These are phyloP conservation scores for Slavum lentiscoides DNA, from an alignment of 2,888 invertebrate genomes.

Conservation along the genomic window DNA sequence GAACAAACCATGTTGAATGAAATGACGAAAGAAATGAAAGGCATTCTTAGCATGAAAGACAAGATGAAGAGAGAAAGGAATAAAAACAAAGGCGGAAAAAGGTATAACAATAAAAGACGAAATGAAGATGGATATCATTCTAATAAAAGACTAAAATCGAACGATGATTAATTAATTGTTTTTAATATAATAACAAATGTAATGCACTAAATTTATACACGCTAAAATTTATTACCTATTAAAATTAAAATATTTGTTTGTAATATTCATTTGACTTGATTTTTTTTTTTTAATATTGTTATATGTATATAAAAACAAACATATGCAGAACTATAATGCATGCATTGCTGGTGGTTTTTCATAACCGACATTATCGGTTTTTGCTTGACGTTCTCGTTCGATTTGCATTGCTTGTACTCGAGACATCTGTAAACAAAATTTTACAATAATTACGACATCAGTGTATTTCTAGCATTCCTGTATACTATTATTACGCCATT, in stretches of 20 bases:
- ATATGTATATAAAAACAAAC: not conserved
- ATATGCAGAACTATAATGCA: constrained; percentile 6
- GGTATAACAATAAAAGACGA: constrained; percentile 18
- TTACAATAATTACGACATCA: not conserved
- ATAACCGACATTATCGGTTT: not conserved
- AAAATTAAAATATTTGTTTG: constrained; percentile 1
- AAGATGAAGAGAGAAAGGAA: constrained; percentile 41
- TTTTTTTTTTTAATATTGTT: not conserved
- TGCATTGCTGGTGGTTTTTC: constrained; percentile 49
- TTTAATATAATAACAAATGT: constrained; percentile 2
- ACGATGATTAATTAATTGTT: constrained; percentile 30
- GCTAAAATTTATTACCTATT: constrained; percentile 16
- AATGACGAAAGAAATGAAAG: constrained; percentile 49
- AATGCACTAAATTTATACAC: constrained; percentile 9
- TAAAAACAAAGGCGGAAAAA: constrained; percentile 36
- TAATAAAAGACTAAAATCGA: constrained; percentile 22
- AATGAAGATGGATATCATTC: not conserved
- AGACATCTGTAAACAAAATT: constrained; percentile 22
- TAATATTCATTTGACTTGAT: not conserved
- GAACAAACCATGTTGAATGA: constrained; percentile 43
- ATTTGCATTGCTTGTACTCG: constrained; percentile 10
- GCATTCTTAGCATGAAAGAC: constrained; percentile 13
- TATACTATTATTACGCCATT: not conserved
- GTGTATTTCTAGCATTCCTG: not conserved
- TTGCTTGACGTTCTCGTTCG: constrained; percentile 18